Conservation (phyloP, 2,888 invertebrate species). For the Tetranychus truncatus region DNA sequence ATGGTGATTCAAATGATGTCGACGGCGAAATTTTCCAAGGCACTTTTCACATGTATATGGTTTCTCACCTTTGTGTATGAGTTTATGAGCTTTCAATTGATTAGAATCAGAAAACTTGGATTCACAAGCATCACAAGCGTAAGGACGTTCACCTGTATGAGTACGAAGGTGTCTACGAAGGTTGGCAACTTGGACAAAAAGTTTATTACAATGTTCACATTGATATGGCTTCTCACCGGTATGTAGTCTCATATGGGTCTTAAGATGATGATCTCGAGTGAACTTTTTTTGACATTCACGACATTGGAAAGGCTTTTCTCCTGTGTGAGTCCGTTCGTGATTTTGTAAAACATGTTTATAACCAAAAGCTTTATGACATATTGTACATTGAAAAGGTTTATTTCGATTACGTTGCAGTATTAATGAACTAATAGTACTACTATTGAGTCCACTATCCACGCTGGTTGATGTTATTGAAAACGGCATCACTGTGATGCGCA, state of each 20-base stretch:
- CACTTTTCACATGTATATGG: slow-evolving; percentile 66
- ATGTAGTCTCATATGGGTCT: slow-evolving; percentile 76
- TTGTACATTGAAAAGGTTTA: slow-evolving; percentile 68
- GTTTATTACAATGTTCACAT: slow-evolving; percentile 73
- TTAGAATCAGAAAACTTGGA: slow-evolving; percentile 77
- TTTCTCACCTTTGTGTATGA: slow-evolving; percentile 75
- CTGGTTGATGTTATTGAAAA: too few relatives aligned
- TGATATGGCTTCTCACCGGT: slow-evolving; percentile 84
- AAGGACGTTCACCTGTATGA: slow-evolving; percentile 77
- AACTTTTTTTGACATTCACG: slow-evolving; percentile 77
- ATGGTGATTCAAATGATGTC: slow-evolving; percentile 67
- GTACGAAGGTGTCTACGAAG: slow-evolving; percentile 67
- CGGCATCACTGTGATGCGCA: background rate
- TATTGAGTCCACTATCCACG: background rate
- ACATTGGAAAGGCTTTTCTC: slow-evolving; percentile 83
- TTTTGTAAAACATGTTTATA: slow-evolving; percentile 87
- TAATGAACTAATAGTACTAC: background rate
- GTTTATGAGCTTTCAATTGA: slow-evolving; percentile 68
- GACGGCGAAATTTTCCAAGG: slow-evolving; percentile 56
- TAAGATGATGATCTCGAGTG: slow-evolving; percentile 76
- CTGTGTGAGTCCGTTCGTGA: slow-evolving; percentile 81
- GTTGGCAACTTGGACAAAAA: slow-evolving; percentile 84
- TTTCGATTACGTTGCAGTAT: slow-evolving; percentile 34
- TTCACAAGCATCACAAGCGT: slow-evolving; percentile 59
- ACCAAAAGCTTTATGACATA: slow-evolving; percentile 71